A percentile compares a stretch with the other conserved stretches of the same genome.
phyloP scores from a whole-genome alignment of 2,113 vertebrate species.

The Gopherus evgoodei region DNA sequence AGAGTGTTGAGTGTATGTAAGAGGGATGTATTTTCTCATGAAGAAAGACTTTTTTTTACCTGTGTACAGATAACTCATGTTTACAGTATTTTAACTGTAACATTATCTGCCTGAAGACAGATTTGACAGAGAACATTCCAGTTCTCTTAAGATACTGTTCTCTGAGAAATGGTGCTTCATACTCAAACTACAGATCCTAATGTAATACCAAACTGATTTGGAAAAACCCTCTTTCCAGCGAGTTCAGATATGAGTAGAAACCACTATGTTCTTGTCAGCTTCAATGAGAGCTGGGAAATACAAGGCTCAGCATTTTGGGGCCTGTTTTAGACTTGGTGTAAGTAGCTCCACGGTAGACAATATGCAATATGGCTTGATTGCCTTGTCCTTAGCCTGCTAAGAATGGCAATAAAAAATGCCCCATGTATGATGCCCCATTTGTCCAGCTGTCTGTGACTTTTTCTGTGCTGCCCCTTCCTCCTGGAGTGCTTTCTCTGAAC shows the following conservation, averaged over 20 bases:
- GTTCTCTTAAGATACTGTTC: neutral
- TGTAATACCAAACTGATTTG: fast-evolving
- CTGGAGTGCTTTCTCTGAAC: fast-evolving
- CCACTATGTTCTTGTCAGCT: neutral
- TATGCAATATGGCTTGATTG: neutral
- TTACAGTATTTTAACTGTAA: neutral
- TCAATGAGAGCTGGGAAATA: no score
- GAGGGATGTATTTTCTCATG: neutral
- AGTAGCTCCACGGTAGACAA: neutral
- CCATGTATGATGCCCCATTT: fast-evolving
- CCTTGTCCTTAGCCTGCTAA: neutral
- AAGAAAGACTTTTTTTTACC: neutral
- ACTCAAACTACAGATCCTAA: neutral
- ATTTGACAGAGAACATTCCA: neutral
- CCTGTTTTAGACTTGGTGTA: no score
- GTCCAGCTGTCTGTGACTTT: neutral
- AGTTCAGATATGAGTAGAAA: no score
- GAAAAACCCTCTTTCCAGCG: neutral
- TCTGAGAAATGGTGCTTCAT: neutral
- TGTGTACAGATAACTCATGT: neutral
- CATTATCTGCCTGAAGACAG: neutral
- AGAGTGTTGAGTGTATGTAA: fast-evolving
- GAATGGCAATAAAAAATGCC: neutral
- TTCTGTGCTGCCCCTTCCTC: fast-evolving
- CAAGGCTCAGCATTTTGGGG: neutral